Evolutionary conservation across 2,113 vertebrate genomes (phyloP), one percentile per base, ranked within the genome.

Genomic region (Thinocorus orbignyianus): DNA sequence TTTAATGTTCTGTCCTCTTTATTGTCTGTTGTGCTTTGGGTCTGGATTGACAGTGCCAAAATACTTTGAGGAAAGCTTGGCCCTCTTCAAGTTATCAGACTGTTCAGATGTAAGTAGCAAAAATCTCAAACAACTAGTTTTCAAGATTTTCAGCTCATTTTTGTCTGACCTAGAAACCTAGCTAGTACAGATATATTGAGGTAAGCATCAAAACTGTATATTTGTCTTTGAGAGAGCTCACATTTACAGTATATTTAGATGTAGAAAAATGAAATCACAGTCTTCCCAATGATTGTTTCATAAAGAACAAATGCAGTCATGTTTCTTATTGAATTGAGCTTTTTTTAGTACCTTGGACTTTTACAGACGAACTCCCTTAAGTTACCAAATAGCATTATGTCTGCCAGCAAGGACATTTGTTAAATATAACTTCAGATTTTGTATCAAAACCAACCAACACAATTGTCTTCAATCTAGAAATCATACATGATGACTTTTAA

Each of bases 401-500:
- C 51, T 96, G 72, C 81, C 81, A 91, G 41, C 31, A 89, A 85
- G 41, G 81, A 92, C 39, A 55, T 25, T 93, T 88, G 58, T 91
- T 92, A 94, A 92, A 83, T 78, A 37, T 31, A 80, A 84, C 68
- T 81, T 72, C 68, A 51, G 46, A 88, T 82, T 94, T 97, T 88
- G 16, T 92, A 83, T 94, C 55, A 96, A 97, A 93, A 89, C 49
- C 87, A 95, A 79, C 57, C 95, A 85, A 94, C 41, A 85, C 20
- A 94, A 95, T 94, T 96, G 60, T 94, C 70, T 90, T 93, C 83
- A 92, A 84, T 93, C 87, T 90, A 93, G 92, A 97, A 93, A 95
- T 95, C 68, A 84, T 77, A 74, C 18, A 66, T 83, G 71, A 81
- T 79, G 42, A 94, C 58, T 90, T 90, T 85, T 93, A 93, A 92